Evolutionary conservation across 2,797 vertebrate genomes (phyloP).

Genomic region (Anolis apletophallus): DNA sequence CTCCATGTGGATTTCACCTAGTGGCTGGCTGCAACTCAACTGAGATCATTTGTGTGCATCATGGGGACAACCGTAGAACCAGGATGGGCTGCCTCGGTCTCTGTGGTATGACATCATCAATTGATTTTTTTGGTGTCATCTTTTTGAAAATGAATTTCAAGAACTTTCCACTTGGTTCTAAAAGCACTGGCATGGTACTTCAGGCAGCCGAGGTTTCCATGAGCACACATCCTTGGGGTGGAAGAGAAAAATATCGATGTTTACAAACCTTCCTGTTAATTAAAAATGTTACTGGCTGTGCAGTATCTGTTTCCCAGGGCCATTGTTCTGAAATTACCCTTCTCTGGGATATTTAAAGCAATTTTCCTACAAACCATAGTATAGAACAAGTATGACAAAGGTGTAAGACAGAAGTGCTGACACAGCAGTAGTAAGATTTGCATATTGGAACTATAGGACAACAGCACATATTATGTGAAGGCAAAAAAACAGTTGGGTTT

Average conservation of each 20-base stretch:
- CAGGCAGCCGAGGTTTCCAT: constrained; percentile 2
- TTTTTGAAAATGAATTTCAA: not conserved
- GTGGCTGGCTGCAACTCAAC: not conserved
- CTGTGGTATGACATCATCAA: not conserved
- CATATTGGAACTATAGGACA: not conserved
- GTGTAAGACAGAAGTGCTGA: not conserved
- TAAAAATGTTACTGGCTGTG: not conserved
- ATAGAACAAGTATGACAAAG: not conserved
- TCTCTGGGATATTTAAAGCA: not conserved
- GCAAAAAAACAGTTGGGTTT: too few species aligned
- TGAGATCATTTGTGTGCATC: not conserved
- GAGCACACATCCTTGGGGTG: not conserved
- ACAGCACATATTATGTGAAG: not conserved
- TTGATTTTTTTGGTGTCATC: not conserved
- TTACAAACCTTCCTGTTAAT: not conserved
- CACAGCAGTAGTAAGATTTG: not conserved
- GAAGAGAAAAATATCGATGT: not conserved
- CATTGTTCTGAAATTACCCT: not conserved
- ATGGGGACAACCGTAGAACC: not conserved
- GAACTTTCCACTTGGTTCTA: not conserved
- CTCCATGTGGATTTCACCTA: not conserved
- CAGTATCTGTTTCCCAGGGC: not conserved
- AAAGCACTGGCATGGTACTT: not conserved
- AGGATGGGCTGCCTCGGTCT: not conserved
- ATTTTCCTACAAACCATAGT: not conserved